phyloP scores from a whole-genome alignment of 2,888 invertebrate genomes.

The Podotricha telesiphe region DNA sequence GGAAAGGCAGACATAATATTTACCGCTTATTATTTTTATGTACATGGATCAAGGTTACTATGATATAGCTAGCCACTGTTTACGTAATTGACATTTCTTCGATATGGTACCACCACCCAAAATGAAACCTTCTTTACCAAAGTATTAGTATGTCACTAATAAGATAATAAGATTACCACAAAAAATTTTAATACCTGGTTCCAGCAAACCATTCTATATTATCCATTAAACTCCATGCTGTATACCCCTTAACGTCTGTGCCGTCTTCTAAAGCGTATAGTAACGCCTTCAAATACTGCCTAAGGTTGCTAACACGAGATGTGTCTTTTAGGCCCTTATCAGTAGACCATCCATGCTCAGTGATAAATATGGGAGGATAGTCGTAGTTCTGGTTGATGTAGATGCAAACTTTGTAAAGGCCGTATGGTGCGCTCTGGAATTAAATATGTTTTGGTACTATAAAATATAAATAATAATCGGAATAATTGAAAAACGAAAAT shows the following conservation, averaged over 20 bases:
- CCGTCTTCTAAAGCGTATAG: conserved; percentile 79
- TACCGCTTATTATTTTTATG: too few species aligned
- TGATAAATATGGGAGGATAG: conserved; percentile 69
- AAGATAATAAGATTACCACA: too few species aligned
- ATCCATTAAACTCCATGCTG: conserved; percentile 87
- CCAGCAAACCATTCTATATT: conserved; percentile 86
- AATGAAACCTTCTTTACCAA: too few species aligned
- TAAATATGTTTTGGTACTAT: background rate
- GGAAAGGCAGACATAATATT: too few species aligned
- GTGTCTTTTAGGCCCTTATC: conserved; percentile 67
- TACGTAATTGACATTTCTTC: too few species aligned
- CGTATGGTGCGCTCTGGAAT: conserved; percentile 67
- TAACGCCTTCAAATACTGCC: conserved; percentile 71
- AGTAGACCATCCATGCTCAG: conserved; percentile 85
- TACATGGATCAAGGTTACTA: too few species aligned
- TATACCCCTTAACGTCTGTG: conserved; percentile 79
- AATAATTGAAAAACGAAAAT: too few species aligned
- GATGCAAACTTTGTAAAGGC: conserved; percentile 65
- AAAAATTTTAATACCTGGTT: conserved; percentile 67
- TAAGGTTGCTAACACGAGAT: conserved; percentile 65
- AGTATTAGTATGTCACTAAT: too few species aligned
- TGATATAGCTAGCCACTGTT: too few species aligned
- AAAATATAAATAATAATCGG: too few species aligned
- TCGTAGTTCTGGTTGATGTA: conserved; percentile 63
- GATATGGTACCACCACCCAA: too few species aligned